A percentile compares a stretch with the other conserved stretches of the same genome.
Evolutionary conservation across 1,140 invertebrate species (phyloP).

Genomic region (Drosophila pectinifera): DNA sequence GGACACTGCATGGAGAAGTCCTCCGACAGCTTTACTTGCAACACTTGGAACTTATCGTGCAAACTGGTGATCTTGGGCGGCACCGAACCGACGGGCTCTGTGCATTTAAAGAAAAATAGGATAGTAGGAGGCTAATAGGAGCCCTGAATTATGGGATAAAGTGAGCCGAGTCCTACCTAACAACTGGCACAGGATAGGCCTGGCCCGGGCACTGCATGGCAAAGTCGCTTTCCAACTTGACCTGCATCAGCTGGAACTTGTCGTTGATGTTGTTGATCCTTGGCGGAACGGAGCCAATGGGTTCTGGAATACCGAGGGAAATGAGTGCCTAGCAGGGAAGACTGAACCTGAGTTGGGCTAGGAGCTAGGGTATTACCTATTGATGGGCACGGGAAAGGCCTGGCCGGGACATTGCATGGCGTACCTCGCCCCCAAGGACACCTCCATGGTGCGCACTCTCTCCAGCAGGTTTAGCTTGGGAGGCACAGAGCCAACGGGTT

Average conservation of each 20-base stretch:
- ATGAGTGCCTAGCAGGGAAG: background rate
- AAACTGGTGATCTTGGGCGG: slow-evolving; percentile 88
- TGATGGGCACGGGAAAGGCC: slow-evolving; percentile 88
- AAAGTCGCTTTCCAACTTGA: slow-evolving; percentile 87
- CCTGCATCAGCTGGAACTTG: slow-evolving; percentile 86
- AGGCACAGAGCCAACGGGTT: slow-evolving; percentile 75
- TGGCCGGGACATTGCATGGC: slow-evolving; percentile 89
- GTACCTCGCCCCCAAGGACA: slow-evolving; percentile 87
- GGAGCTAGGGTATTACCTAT: slow-evolving; percentile 86
- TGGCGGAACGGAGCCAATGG: slow-evolving; percentile 89
- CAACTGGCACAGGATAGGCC: slow-evolving; percentile 88
- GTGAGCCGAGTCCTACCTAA: slow-evolving; percentile 86
- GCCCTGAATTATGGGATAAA: slow-evolving; percentile 27
- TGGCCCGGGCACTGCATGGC: slow-evolving; percentile 87
- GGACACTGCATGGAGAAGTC: slow-evolving; percentile 88
- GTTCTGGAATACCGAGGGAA: slow-evolving; percentile 86
- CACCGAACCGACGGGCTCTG: slow-evolving; percentile 90
- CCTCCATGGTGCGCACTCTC: slow-evolving; percentile 86
- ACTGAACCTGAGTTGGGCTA: slow-evolving; percentile 54
- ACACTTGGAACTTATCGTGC: slow-evolving; percentile 86
- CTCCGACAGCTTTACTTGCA: slow-evolving; percentile 86
- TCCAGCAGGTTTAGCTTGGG: slow-evolving; percentile 85
- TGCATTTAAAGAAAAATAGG: slow-evolving; percentile 18
- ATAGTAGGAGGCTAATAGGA: background rate
- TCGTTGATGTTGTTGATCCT: slow-evolving; percentile 86